Evolutionary conservation across 2,888 invertebrate species (phyloP).

Genomic region (Miltochrista miniata): DNA sequence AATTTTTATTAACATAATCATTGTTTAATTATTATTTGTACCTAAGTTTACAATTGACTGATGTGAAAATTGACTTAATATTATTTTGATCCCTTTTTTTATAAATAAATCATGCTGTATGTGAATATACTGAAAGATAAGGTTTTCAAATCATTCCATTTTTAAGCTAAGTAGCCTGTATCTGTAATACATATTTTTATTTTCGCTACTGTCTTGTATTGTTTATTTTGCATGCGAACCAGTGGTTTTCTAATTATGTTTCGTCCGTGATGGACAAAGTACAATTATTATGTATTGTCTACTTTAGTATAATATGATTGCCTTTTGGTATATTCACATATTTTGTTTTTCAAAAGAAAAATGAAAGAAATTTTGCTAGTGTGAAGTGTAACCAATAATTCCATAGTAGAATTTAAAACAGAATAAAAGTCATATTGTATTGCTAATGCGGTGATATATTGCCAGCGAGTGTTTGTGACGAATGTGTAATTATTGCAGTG

Average conservation of each 20-base stretch:
- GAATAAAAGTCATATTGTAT: slow-evolving; percentile 78
- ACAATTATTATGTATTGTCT: slow-evolving; percentile 50
- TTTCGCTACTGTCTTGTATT: slow-evolving; percentile 65
- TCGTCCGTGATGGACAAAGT: slow-evolving; percentile 55
- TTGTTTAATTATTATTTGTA: slow-evolving; percentile 72
- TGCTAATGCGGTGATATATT: slow-evolving; percentile 69
- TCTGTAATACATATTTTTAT: slow-evolving; percentile 59
- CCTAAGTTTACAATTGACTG: slow-evolving; percentile 77
- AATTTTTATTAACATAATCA: slow-evolving; percentile 64
- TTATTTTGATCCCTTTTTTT: slow-evolving; percentile 61
- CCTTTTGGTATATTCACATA: slow-evolving; percentile 80
- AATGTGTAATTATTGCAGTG: slow-evolving; percentile 74
- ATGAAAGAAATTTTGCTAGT: slow-evolving; percentile 73
- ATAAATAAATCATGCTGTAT: slow-evolving; percentile 60
- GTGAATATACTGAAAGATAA: slow-evolving; percentile 80
- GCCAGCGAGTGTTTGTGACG: slow-evolving; percentile 72
- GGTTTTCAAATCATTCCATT: slow-evolving; percentile 79
- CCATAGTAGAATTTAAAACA: slow-evolving; percentile 74
- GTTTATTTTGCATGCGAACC: slow-evolving; percentile 70
- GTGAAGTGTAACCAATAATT: slow-evolving; percentile 67
- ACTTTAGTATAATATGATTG: slow-evolving; percentile 32
- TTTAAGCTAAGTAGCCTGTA: slow-evolving; percentile 58
- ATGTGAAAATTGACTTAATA: slow-evolving; percentile 66
- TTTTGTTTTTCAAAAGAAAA: slow-evolving; percentile 77
- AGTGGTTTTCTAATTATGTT: slow-evolving; percentile 53